These are phyloP conservation scores for Limenitis camilla DNA, from an alignment of 2,888 invertebrate genomes.

Conservation along the genomic window DNA sequence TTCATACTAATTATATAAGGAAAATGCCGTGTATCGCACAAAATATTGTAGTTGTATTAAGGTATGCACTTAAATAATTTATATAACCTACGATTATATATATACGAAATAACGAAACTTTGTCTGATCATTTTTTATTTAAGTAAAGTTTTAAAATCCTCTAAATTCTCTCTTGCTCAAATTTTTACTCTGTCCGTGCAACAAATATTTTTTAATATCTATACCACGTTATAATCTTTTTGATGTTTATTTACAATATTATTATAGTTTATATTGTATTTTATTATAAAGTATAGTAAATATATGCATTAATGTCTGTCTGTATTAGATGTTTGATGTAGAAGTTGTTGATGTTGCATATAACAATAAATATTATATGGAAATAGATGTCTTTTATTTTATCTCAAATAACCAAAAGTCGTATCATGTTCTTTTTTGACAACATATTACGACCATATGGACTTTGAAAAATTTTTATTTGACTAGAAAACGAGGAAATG, in stretches of 20 bases:
- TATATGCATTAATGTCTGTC: constrained; percentile 19
- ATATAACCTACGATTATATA: no score
- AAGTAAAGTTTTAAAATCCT: no score
- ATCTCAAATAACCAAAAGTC: no score
- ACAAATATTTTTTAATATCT: constrained; percentile 3
- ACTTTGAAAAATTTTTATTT: no score
- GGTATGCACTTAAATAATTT: neutral
- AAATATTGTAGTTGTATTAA: neutral
- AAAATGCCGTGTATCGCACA: constrained; percentile 2
- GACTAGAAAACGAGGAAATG: no score
- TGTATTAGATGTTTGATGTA: constrained; percentile 24
- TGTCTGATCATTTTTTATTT: no score
- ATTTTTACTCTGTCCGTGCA: neutral
- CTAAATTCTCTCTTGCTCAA: neutral
- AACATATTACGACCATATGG: no score
- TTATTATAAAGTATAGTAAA: neutral
- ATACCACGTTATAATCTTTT: constrained; percentile 4
- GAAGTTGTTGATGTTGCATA: constrained; percentile 40
- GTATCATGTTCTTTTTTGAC: no score
- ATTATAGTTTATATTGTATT: neutral
- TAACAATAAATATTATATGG: constrained; percentile 16
- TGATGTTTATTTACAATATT: constrained; percentile 26
- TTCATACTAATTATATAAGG: neutral
- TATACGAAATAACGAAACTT: no score
- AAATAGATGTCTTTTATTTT: constrained; percentile 1